phyloP scores from a whole-genome alignment of 2,113 vertebrate species.

The Ceyx melanurus region DNA sequence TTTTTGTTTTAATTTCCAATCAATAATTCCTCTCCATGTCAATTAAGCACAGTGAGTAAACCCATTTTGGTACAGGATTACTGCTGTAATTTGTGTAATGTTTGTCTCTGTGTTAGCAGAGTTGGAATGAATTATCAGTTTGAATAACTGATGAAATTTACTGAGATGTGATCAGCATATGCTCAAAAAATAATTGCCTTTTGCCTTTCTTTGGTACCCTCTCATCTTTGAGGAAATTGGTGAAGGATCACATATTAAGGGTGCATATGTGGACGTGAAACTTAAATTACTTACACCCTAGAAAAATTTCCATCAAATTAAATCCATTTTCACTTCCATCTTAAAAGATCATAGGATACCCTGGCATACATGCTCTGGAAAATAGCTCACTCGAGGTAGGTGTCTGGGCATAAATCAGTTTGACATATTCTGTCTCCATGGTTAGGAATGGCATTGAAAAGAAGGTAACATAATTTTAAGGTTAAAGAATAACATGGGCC shows the following conservation, averaged over 20 bases:
- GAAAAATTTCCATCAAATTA: background rate
- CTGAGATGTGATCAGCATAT: background rate
- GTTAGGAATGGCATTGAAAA: constrained; percentile 26
- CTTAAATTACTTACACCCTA: background rate
- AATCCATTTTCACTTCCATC: background rate
- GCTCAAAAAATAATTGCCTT: background rate
- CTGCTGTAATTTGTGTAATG: background rate
- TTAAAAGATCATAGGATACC: background rate
- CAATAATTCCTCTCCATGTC: background rate
- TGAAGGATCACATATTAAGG: background rate
- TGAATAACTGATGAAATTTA: background rate
- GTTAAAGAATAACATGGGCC: constrained; percentile 22
- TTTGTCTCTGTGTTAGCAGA: background rate
- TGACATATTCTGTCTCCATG: constrained; percentile 13
- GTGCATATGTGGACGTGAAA: background rate
- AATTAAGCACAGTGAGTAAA: background rate
- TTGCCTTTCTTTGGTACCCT: background rate
- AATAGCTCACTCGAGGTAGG: background rate
- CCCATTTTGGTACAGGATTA: background rate
- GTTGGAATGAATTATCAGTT: background rate
- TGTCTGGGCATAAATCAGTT: constrained; percentile 35
- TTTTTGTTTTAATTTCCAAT: background rate
- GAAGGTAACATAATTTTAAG: constrained; percentile 39
- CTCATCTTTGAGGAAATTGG: background rate
- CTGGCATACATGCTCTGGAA: background rate